Evolutionary conservation across 2,113 vertebrate genomes (phyloP).

Genomic region (Dipodomys ordii): DNA sequence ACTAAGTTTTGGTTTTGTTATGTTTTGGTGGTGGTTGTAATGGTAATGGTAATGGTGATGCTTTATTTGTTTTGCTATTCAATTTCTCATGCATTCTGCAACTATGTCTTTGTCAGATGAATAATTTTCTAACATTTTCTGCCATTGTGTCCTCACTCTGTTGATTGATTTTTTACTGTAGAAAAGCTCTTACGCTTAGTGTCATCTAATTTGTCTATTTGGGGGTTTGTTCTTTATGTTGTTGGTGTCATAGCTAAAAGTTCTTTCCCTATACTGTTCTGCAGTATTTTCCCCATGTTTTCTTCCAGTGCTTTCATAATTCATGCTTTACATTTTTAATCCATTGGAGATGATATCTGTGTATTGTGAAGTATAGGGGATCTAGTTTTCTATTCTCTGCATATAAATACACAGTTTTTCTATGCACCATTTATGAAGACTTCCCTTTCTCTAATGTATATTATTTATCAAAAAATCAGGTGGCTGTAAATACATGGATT

Average conservation of each 20-base stretch:
- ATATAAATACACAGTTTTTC: neutral
- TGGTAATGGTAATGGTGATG: neutral
- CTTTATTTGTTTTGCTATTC: neutral
- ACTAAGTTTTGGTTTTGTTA: neutral
- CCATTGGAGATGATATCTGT: neutral
- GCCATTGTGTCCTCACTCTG: neutral
- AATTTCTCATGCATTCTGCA: neutral
- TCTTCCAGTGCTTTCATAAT: neutral
- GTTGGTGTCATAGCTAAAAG: neutral
- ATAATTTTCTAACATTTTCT: neutral
- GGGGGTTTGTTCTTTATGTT: neutral
- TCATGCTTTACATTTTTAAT: neutral
- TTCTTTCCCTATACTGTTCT: neutral
- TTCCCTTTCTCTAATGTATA: neutral
- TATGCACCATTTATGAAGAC: neutral
- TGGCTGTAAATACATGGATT: neutral
- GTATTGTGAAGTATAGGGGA: neutral
- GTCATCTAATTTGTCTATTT: neutral
- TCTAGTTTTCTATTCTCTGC: neutral
- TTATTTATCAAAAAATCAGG: neutral
- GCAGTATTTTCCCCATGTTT: neutral
- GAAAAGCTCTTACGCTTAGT: neutral
- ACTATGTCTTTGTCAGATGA: neutral
- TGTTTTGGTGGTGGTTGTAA: too few species aligned
- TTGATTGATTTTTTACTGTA: neutral